Evolutionary conservation across 2,797 vertebrate species (phyloP).

Genomic region (Sphenodon punctatus): DNA sequence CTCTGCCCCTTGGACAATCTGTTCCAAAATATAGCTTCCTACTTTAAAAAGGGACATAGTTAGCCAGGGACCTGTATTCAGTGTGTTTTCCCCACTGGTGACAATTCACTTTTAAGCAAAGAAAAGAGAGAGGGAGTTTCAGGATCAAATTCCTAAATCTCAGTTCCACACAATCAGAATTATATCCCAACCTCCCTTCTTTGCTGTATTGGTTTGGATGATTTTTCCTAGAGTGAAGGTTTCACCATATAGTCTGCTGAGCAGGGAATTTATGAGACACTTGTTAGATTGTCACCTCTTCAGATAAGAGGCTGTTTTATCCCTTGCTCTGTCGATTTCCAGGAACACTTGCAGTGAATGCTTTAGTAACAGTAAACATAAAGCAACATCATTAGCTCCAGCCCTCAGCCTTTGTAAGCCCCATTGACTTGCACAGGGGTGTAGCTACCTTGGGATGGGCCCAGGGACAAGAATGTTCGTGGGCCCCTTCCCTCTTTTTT

Average conservation of each 20-base stretch:
- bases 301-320: not conserved
- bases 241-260: not conserved
- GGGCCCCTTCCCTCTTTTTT: too few species aligned
- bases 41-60: not conserved
- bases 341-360: not conserved
- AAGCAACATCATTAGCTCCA: not conserved
- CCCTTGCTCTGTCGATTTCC: not conserved
- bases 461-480: too few species aligned
- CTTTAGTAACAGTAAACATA: not conserved
- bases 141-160: not conserved
- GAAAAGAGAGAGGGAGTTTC: not conserved
- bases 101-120: not conserved
- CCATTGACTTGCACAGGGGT: too few species aligned
- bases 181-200: not conserved
- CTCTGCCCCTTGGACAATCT: not conserved
- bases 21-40: not conserved
- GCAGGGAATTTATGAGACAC: not conserved
- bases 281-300: not conserved
- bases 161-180: not conserved
- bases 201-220: not conserved
- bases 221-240: not conserved
- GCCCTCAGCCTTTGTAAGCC: too few species aligned
- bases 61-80: too few species aligned
- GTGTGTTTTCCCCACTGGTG: too few species aligned
- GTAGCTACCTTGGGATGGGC: too few species aligned